Conservation (phyloP, 2,888 invertebrate species). For the Teleiodes luculella region DNA sequence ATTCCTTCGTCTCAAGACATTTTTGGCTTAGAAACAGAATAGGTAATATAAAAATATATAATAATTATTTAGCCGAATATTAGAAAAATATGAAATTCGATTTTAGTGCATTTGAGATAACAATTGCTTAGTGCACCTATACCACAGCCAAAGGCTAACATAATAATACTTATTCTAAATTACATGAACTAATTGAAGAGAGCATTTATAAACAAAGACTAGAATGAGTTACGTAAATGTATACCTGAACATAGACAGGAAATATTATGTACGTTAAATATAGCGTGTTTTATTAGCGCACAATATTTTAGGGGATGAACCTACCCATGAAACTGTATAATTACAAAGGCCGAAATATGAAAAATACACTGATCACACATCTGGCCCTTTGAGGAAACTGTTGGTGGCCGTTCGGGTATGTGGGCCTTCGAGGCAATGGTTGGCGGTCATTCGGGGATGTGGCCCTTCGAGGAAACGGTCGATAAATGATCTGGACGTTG, state of each 20-base stretch:
- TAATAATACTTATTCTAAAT: slow-evolving; percentile 6
- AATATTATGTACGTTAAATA: too few species aligned
- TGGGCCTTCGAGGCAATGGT: too few species aligned
- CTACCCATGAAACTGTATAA: too few species aligned
- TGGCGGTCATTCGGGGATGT: too few species aligned
- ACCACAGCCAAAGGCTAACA: slow-evolving; percentile 29
- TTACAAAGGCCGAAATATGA: too few species aligned
- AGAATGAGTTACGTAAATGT: not conserved
- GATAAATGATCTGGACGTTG: too few species aligned
- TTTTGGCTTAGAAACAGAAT: not conserved
- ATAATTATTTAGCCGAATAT: not conserved
- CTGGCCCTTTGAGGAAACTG: too few species aligned
- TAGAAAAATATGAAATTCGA: slow-evolving; percentile 12
- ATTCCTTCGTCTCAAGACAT: not conserved
- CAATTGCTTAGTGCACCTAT: slow-evolving; percentile 32
- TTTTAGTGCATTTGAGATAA: slow-evolving; percentile 27
- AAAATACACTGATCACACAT: too few species aligned
- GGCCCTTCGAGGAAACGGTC: too few species aligned
- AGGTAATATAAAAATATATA: slow-evolving; percentile 11
- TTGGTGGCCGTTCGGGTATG: too few species aligned
- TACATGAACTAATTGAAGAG: not conserved
- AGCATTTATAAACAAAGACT: slow-evolving; percentile 4
- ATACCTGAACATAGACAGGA: not conserved
- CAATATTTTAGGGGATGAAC: too few species aligned
- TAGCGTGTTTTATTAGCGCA: too few species aligned